These are phyloP conservation scores for Gryon sp. DNA, from an alignment of 1,140 invertebrate genomes.

Conservation along the genomic window DNA sequence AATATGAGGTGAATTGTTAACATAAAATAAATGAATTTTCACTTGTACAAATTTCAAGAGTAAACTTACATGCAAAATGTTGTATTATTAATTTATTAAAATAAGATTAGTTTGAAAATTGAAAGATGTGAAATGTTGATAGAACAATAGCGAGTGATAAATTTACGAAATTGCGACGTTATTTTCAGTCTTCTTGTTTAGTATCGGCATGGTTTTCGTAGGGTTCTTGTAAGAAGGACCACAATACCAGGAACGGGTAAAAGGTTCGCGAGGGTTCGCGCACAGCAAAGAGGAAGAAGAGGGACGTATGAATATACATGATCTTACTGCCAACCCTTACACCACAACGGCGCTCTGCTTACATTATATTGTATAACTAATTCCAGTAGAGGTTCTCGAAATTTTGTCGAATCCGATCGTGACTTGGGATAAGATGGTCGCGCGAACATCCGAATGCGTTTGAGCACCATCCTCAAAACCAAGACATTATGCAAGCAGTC, in stretches of 20 bases:
- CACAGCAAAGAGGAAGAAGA: conserved; percentile 61
- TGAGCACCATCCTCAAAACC: conserved; percentile 61
- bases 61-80: too few relatives aligned
- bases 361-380: conserved; percentile 81
- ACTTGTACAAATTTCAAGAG: too few relatives aligned
- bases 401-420: conserved; percentile 67
- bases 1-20: too few relatives aligned
- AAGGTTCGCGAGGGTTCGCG: conserved; percentile 48
- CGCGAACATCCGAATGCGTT: conserved; percentile 48
- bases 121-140: not conserved
- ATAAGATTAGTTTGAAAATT: too few relatives aligned
- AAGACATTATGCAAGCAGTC: conserved; percentile 80
- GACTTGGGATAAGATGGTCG: conserved; percentile 58
- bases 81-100: too few relatives aligned
- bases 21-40: too few relatives aligned
- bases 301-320: conserved; percentile 79
- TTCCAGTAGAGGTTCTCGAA: conserved; percentile 78
- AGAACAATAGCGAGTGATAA: conserved; percentile 66
- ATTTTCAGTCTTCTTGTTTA: conserved; percentile 72
- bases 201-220: conserved; percentile 66
- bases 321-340: conserved; percentile 78
- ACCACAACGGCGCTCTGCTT: conserved; percentile 79
- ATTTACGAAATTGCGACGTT: conserved; percentile 70
- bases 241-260: conserved; percentile 57
- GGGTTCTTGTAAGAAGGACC: conserved; percentile 56